Evolutionary conservation across 1,140 invertebrate species (phyloP).

Genomic region (Drosophila azteca): DNA sequence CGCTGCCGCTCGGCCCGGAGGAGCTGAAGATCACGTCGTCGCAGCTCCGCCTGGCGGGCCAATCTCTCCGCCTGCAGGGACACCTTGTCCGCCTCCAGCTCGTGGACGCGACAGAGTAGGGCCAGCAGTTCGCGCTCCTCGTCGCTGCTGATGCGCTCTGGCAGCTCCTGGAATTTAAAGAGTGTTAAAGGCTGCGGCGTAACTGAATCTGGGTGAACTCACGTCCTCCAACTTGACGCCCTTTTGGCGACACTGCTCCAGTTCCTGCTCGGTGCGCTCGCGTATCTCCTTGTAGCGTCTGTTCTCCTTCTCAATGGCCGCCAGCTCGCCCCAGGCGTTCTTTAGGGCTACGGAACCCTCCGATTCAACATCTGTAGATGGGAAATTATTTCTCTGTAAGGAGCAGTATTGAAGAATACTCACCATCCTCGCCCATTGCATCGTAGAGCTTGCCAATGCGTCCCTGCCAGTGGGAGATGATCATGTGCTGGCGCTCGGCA

Average conservation of each 20-base stretch:
- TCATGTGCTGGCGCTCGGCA: conserved; percentile 92
- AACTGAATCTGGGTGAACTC: conserved; percentile 43
- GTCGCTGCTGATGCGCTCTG: conserved; percentile 91
- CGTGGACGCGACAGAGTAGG: conserved; percentile 93
- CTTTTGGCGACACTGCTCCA: conserved; percentile 89
- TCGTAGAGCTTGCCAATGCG: conserved; percentile 89
- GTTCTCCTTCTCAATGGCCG: conserved; percentile 93
- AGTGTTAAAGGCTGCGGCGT: neutral
- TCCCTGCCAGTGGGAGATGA: conserved; percentile 94
- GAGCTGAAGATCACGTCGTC: conserved; percentile 92
- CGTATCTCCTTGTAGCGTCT: conserved; percentile 91
- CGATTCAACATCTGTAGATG: conserved; percentile 77
- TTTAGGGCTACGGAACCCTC: conserved; percentile 90
- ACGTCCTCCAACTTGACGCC: conserved; percentile 93
- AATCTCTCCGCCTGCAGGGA: conserved; percentile 94
- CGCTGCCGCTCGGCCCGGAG: conserved; percentile 93
- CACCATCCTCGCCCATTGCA: conserved; percentile 73
- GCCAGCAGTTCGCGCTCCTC: conserved; percentile 93
- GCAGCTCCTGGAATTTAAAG: conserved; percentile 88
- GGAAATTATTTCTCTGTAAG: neutral
- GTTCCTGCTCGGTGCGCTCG: conserved; percentile 90
- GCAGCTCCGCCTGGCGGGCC: conserved; percentile 92
- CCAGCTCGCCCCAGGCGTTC: conserved; percentile 92
- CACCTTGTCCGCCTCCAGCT: conserved; percentile 94
- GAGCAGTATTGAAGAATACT: neutral